Evolutionary conservation across 2,113 vertebrate genomes (phyloP).

Genomic region (Misgurnus mizolepis): DNA sequence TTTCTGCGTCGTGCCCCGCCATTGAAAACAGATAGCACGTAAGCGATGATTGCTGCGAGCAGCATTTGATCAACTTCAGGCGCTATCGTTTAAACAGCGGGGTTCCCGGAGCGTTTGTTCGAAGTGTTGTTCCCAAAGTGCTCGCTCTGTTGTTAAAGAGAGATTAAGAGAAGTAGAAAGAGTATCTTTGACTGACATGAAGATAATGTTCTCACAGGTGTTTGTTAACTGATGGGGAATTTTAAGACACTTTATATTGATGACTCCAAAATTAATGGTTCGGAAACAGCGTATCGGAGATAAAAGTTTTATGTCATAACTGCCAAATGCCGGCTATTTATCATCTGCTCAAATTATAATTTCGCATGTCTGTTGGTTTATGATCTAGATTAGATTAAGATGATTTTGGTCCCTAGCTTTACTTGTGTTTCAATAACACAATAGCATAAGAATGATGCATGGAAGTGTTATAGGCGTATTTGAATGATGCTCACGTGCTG

Average conservation of each 20-base stretch:
- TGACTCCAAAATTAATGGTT: constrained; percentile 23
- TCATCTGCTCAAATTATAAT: background rate
- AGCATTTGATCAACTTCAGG: background rate
- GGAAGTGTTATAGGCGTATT: too few species aligned
- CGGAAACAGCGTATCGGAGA: background rate
- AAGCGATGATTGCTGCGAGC: background rate
- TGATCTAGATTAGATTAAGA: too few species aligned
- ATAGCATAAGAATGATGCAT: too few species aligned
- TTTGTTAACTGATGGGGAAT: background rate
- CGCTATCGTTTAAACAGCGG: background rate
- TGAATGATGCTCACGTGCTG: too few species aligned
- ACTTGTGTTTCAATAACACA: too few species aligned
- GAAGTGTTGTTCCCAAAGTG: background rate
- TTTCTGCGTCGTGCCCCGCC: background rate
- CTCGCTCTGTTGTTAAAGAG: constrained; percentile 14
- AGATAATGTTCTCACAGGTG: background rate
- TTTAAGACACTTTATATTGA: background rate
- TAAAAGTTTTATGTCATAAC: background rate
- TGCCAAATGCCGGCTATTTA: background rate
- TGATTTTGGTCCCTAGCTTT: too few species aligned
- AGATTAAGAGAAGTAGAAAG: background rate
- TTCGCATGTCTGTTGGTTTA: too few species aligned
- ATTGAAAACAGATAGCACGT: background rate
- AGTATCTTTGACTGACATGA: background rate
- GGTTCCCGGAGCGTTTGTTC: background rate